Evolutionary conservation across 1,140 invertebrate genomes (phyloP), one percentile per base, ranked within the genome.

Genomic region (Mactra quadrangularis): DNA sequence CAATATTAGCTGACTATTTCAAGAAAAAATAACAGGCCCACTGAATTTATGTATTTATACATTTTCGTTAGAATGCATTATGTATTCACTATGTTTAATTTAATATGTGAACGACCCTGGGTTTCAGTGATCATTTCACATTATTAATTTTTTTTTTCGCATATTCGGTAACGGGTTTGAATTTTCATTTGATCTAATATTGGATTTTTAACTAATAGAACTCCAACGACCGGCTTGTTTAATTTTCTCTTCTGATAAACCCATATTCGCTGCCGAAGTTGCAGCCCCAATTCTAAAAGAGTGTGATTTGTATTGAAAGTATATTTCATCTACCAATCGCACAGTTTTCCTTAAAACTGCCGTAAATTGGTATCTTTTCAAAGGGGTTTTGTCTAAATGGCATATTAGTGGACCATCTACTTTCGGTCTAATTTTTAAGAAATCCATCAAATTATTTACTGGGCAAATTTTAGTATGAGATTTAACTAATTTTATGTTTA

Each of bases 321-420:
- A 3, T 3, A 60, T 22, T 38, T 55, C 33, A 0, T 57, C 47
- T 22, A 77, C 27, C 4, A 50, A 27, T 0, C 9, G 0, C 9
- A 82, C 9, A 45, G 45, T 11, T 9, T 85, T 85, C n/a, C 19
- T 55, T 15, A 85, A 25, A 17, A 83, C 53, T 9, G 66, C 55
- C 11, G 29, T 38, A 52, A 83, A 85, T 31, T 85, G 84, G 57
- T 76, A 76, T 1, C 78, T n/a, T 6, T 70, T 85, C 19, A 81
- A 35, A 15, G 64, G 72, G 7, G 3, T 3, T n/a, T 53, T 38
- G 55, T 77, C 64, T 6, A 52, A 17, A 38, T 74, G 77, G 38
- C 64, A 35, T 29, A 76, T 59, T 60, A 59, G 59, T 1, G 9
- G 71, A 15, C 55, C 41, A 11, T 9, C 6, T 3, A 25, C 6